Conservation (phyloP, 1,140 invertebrate genomes). For the Lepidurus couesii region DNA sequence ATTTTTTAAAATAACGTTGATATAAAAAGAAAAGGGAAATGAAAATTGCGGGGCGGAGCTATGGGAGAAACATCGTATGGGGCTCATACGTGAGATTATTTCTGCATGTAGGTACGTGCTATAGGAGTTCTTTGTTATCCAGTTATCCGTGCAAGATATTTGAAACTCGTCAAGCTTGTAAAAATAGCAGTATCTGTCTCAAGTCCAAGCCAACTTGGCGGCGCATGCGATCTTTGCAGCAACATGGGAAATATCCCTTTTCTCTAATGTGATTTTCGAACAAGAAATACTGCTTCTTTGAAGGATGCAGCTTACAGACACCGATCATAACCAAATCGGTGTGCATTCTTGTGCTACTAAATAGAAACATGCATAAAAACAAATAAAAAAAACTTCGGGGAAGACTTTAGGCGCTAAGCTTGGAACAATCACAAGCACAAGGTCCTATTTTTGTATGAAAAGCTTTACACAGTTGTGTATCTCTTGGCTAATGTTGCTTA, state of each 20-base stretch:
- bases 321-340: not conserved
- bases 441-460: conserved; percentile 13
- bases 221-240: not conserved
- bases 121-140: not conserved
- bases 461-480: conserved; percentile 6
- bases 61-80: not conserved
- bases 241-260: not conserved
- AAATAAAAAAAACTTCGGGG: not conserved
- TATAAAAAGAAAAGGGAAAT: not conserved
- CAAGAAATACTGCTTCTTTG: not conserved
- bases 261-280: not conserved
- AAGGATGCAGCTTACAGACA: not conserved
- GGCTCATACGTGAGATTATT: not conserved
- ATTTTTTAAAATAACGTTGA: not conserved
- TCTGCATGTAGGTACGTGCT: not conserved
- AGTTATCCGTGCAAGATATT: not conserved
- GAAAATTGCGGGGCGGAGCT: not conserved
- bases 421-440: conserved; percentile 18
- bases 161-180: conserved; percentile 1
- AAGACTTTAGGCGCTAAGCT: not conserved
- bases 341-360: no score
- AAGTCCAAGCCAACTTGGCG: not conserved
- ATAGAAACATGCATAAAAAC: not conserved
- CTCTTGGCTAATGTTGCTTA: conserved; percentile 14
- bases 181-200: not conserved